phyloP scores from a whole-genome alignment of 1,140 invertebrate genomes.

The Aphis gossypii region DNA sequence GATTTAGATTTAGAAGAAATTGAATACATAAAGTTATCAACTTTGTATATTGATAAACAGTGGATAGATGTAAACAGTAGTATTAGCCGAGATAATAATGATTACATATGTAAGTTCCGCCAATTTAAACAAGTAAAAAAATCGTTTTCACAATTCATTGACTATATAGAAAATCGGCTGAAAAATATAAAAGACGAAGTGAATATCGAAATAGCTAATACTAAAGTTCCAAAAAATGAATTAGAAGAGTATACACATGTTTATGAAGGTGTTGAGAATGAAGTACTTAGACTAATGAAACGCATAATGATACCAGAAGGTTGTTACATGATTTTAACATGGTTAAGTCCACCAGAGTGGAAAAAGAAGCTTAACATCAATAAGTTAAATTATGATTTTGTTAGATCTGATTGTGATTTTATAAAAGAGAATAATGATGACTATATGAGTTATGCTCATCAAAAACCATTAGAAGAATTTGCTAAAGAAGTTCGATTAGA shows the following conservation, averaged over 20 bases:
- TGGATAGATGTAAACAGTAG: neutral
- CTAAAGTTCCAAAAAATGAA: neutral
- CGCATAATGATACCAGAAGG: neutral
- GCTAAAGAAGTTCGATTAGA: neutral
- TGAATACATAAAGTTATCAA: neutral
- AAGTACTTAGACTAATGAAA: neutral
- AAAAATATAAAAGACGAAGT: too few species aligned
- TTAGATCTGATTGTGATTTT: neutral
- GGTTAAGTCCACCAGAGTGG: neutral
- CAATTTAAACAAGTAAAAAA: neutral
- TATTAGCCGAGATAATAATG: neutral
- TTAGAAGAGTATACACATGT: neutral
- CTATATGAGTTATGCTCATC: too few species aligned
- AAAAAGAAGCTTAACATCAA: neutral
- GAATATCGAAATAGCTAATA: neutral
- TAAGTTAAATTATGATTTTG: neutral
- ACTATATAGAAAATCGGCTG: too few species aligned
- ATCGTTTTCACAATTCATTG: neutral
- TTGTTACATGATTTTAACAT: constrained; percentile 8
- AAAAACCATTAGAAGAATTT: neutral
- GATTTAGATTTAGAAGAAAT: neutral
- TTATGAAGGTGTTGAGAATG: neutral
- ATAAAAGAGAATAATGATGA: too few species aligned
- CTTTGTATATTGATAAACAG: neutral
- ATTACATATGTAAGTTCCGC: neutral